These are phyloP conservation scores for Vipera ursinii DNA, from an alignment of 2,797 vertebrate genomes.

Conservation along the genomic window DNA sequence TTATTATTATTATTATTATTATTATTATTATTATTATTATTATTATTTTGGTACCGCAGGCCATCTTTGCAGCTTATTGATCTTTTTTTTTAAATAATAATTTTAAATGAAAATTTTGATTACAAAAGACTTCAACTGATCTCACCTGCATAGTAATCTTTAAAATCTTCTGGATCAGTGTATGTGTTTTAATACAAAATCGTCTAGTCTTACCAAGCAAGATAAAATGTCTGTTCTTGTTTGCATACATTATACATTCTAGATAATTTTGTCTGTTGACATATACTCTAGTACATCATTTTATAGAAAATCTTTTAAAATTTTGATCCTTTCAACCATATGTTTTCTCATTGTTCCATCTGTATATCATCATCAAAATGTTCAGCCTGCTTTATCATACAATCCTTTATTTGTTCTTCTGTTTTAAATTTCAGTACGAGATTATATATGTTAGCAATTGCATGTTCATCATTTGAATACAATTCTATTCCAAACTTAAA, in stretches of 20 bases:
- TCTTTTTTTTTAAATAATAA: not conserved
- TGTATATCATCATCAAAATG: not conserved
- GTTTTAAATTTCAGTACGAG: not conserved
- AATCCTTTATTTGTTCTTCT: not conserved
- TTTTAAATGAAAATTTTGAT: not conserved
- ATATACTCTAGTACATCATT: not conserved
- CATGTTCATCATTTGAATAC: not conserved
- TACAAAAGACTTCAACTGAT: not conserved
- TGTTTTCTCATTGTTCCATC: not conserved
- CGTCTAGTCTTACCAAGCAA: not conserved
- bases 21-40: no score
- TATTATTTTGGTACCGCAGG: not conserved
- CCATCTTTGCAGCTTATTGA: not conserved
- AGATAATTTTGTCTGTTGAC: not conserved
- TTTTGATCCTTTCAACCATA: not conserved
- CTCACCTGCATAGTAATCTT: not conserved
- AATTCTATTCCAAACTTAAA: not conserved
- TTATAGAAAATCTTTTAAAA: not conserved
- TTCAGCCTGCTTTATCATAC: not conserved
- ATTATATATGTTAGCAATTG: not conserved
- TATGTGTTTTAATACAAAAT: not conserved
- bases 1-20: no score
- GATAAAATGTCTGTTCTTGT: not conserved
- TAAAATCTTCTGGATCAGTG: not conserved
- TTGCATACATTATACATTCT: not conserved